Base-by-base conservation (phyloP, 2,797 vertebrate species). In the Thaleichthys pacificus region DNA sequence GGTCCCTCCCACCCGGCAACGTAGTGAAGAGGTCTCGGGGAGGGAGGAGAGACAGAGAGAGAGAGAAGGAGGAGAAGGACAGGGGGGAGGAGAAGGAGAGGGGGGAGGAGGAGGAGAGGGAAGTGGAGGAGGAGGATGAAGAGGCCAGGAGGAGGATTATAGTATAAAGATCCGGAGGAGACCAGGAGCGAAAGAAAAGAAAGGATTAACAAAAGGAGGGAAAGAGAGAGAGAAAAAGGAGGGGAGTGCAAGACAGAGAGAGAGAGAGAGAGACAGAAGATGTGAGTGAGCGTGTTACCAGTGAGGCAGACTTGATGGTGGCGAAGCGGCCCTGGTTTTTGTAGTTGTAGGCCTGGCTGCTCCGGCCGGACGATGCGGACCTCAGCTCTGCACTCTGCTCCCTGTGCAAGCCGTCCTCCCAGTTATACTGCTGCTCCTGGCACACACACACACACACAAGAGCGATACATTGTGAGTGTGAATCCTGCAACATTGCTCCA, bases 271-370 rank as follows among this genome's bases (percentile, higher is more conserved):
- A 64, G 17, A 28, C 47, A 71, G 42, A 21, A 8, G 21, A 14
- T 12, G 7, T 21, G 26, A 71, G 12, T 12, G 63, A n/a, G n/a
- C 3, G 24, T 26, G 19, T 22, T 91, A 99, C 97, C 94, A 99
- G 94, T 85, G 97, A 99, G 79, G 97, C 97, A 75, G 97, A 99
- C 93, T 98, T 99, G 89, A 99, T 98, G 89, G 97, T 99, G 90
- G 97, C 96, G 87, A 99, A 99, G 90, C 96, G 96, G 86, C 97
- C 95, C 83, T 96, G 94, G 95, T 95, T 97, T 93, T 96, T 96
- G 93, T 97, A 98, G 93, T 95, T 96, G 86, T 96, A 96, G 89
- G 94, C 93, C 92, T 94, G 96, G 77, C 90, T 95, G 86, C 86
- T 95, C 89, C 95, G 94, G 91, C 98, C 96, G 30, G 94, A 96